Percentiles rank a stretch among this genome's conserved stretches.
phyloP scores from a whole-genome alignment of 2,113 vertebrate genomes.

The Cynopterus brachyotis region DNA sequence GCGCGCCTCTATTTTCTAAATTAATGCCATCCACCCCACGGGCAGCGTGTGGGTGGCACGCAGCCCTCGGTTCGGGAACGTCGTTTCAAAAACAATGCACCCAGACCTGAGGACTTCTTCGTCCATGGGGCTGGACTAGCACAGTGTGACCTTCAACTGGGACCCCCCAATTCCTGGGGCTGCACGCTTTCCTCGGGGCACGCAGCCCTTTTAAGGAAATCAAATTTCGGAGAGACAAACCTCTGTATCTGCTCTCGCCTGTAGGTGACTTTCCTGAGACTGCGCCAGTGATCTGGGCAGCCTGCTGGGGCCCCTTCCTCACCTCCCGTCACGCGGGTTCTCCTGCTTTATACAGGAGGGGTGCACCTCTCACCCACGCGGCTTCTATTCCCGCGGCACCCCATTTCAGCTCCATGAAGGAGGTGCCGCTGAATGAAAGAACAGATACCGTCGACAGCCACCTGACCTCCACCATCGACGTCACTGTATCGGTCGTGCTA shows the following conservation, averaged over 20 bases:
- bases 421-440: not conserved
- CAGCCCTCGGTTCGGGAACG: not conserved
- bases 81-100: not conserved
- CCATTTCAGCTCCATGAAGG: not conserved
- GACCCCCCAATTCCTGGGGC: not conserved
- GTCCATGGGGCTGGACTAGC: not conserved
- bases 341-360: not conserved
- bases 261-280: not conserved
- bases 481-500: not conserved
- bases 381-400: not conserved
- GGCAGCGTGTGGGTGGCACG: not conserved
- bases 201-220: not conserved
- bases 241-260: not conserved
- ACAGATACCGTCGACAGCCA: not conserved
- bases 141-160: not conserved
- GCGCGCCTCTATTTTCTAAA: not conserved
- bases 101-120: not conserved
- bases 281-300: rapidly evolving
- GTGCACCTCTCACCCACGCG: rapidly evolving
- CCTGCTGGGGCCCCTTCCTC: no score
- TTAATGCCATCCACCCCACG: not conserved
- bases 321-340: not conserved
- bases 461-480: not conserved
- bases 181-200: not conserved
- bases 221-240: not conserved